Conservation (phyloP, 2,113 vertebrate species). For the Muntiacus muntjak region DNA sequence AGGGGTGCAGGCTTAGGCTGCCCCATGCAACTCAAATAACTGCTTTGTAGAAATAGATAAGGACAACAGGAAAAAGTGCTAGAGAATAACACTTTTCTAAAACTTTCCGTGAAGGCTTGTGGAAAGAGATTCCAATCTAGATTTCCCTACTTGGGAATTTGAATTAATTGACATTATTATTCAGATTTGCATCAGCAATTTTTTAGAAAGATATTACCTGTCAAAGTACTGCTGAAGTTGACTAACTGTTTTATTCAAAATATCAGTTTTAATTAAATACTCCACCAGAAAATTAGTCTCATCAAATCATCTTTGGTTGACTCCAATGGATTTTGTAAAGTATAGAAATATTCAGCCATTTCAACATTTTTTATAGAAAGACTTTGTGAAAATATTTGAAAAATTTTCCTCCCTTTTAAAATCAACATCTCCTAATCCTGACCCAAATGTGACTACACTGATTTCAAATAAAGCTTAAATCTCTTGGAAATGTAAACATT, state of each 20-base stretch:
- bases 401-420: not conserved
- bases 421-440: not conserved
- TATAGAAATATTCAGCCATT: not conserved
- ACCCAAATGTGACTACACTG: not conserved
- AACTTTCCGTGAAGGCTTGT: not conserved
- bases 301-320: not conserved
- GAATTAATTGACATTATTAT: constrained; percentile 44
- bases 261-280: constrained; percentile 31
- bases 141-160: not conserved
- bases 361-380: not conserved
- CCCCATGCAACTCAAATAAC: not conserved
- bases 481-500: not conserved
- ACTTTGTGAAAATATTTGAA: not conserved
- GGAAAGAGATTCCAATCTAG: not conserved
- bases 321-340: not conserved
- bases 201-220: constrained; percentile 8
- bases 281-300: not conserved
- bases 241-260: constrained; percentile 19
- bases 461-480: constrained; percentile 34
- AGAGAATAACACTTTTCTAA: not conserved
- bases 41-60: not conserved
- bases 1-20: not conserved
- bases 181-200: not conserved
- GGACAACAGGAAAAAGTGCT: not conserved
- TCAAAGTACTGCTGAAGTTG: constrained; percentile 27